A percentile compares a stretch with the other conserved stretches of the same genome.
Conservation (phyloP, 2,888 invertebrate species). For the Tenthredo notha region DNA sequence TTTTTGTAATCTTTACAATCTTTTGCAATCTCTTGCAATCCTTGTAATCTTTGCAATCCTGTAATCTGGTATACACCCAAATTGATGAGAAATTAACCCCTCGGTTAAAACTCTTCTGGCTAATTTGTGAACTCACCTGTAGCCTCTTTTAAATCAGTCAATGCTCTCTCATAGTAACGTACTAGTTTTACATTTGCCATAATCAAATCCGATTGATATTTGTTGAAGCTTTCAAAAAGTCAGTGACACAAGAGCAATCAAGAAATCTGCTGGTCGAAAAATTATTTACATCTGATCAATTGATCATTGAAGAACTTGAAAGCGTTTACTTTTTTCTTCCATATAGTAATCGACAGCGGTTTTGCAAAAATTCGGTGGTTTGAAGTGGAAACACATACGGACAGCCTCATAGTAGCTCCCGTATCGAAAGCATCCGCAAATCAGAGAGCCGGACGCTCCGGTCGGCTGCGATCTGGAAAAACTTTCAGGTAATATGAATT, state of each 20-base stretch:
- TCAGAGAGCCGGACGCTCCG: constrained; percentile 96
- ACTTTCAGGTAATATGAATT: constrained; percentile 84
- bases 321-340: constrained; percentile 64
- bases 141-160: no score
- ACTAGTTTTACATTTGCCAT: no score
- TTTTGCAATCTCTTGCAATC: no score
- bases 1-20: no score
- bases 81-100: no score
- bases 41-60: no score
- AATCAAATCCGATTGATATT: not conserved
- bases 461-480: constrained; percentile 91
- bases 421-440: constrained; percentile 93
- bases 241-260: not conserved
- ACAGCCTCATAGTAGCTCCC: constrained; percentile 90
- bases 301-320: constrained; percentile 45
- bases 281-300: not conserved
- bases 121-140: no score
- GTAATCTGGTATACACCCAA: no score
- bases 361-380: constrained; percentile 97
- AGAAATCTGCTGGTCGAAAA: not conserved
- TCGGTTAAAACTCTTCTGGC: no score
- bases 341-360: constrained; percentile 94
- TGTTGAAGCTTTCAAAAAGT: not conserved
- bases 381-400: constrained; percentile 90
- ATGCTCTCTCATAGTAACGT: no score